These are phyloP conservation scores for Capitulum mitella DNA, from an alignment of 2,888 invertebrate genomes.

Conservation along the genomic window DNA sequence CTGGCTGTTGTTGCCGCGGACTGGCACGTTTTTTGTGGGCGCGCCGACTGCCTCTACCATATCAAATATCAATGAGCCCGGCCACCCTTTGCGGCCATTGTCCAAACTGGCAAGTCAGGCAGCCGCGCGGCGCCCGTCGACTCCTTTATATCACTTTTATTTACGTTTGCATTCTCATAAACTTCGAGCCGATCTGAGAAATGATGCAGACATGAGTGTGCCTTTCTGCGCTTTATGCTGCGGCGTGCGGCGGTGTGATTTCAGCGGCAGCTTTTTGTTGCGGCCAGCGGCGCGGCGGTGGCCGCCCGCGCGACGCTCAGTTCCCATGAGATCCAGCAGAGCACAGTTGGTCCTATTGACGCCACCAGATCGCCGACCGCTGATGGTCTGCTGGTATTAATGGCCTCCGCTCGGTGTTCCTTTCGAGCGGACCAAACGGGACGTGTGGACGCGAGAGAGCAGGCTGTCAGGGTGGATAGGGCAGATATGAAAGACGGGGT, in stretches of 20 bases:
- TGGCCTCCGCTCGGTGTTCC: too few relatives aligned
- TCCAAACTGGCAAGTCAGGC: conserved; percentile 16
- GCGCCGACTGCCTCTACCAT: conserved; percentile 4
- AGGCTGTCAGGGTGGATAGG: too few relatives aligned
- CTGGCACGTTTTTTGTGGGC: neutral
- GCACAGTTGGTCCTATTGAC: too few relatives aligned
- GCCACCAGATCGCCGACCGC: neutral
- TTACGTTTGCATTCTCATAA: conserved; percentile 25
- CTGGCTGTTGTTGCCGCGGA: neutral
- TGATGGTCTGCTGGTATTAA: too few relatives aligned
- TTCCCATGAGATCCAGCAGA: conserved; percentile 10
- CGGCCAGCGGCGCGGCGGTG: neutral
- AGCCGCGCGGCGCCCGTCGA: neutral
- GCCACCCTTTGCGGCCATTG: conserved; percentile 23
- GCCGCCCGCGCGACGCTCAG: too few relatives aligned
- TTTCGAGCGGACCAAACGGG: too few relatives aligned
- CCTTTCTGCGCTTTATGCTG: neutral
- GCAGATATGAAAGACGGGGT: too few relatives aligned
- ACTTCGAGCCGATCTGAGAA: conserved; percentile 10
- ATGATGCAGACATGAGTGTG: neutral
- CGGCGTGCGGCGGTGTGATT: neutral
- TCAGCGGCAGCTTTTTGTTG: neutral
- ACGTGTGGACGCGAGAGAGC: too few relatives aligned
- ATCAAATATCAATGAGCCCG: conserved; percentile 14
- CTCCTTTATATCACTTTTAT: conserved; percentile 16